Percentiles rank a stretch among this genome's conserved stretches.
These are phyloP conservation scores for Poicephalus meyeri DNA, from an alignment of 2,113 vertebrate genomes.

Conservation along the genomic window DNA sequence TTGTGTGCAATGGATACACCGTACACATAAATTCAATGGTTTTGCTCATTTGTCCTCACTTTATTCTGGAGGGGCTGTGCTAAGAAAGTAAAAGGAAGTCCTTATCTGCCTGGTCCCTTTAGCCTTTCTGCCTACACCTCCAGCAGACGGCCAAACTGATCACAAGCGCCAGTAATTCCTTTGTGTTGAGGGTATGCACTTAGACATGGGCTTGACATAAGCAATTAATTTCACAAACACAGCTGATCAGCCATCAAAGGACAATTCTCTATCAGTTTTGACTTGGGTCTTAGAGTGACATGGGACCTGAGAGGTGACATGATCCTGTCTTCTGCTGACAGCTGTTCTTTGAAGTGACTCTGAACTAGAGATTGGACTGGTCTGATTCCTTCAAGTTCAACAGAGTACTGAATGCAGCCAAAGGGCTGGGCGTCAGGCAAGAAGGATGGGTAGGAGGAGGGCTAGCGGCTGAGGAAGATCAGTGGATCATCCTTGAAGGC, in stretches of 20 bases:
- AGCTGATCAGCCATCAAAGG: background rate
- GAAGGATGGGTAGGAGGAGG: background rate
- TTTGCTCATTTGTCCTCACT: background rate
- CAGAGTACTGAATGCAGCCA: background rate
- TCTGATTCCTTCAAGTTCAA: background rate
- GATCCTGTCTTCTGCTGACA: background rate
- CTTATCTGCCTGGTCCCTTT: background rate
- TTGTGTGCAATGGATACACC: background rate
- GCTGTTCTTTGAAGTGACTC: background rate
- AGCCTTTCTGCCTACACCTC: background rate
- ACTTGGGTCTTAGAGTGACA: background rate
- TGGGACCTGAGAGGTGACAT: background rate
- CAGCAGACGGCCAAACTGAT: background rate
- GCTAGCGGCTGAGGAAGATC: background rate
- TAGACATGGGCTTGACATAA: background rate
- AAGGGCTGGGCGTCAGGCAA: background rate
- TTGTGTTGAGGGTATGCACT: background rate
- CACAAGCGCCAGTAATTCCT: background rate
- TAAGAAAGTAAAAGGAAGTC: background rate
- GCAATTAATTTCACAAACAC: slow-evolving; percentile 11
- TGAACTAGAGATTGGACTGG: background rate
- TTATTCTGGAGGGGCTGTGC: background rate
- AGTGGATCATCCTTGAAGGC: background rate
- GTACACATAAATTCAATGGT: background rate
- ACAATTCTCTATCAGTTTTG: background rate